Percentiles rank a stretch among this genome's conserved stretches.
phyloP scores from a whole-genome alignment of 2,888 invertebrate species.

The Brachypalpus laphriformis region DNA sequence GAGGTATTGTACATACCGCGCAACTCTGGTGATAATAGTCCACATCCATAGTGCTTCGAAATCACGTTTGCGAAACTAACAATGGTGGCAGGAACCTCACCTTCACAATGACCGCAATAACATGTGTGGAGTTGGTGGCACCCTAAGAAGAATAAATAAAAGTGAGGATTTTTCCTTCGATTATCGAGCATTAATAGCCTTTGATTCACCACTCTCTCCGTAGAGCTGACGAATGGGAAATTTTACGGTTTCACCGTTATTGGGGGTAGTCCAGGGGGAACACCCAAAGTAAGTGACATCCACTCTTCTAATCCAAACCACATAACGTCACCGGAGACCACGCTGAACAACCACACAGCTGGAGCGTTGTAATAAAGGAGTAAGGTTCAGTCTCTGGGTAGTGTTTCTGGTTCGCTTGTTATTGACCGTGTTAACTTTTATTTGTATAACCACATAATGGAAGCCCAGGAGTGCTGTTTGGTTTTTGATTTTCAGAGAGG shows the following conservation, averaged over 20 bases:
- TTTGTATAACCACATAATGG: not conserved
- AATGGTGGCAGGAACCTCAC: not conserved
- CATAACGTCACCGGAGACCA: constrained; percentile 2
- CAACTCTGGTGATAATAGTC: constrained; percentile 33
- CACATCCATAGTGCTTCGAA: constrained; percentile 11
- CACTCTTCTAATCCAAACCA: constrained; percentile 4
- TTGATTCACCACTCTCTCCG: constrained; percentile 7
- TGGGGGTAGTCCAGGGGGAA: not conserved
- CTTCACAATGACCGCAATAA: constrained; percentile 3
- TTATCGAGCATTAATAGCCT: constrained; percentile 44
- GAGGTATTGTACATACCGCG: not conserved
- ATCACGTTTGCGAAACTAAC: constrained; percentile 33
- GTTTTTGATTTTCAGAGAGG: not conserved
- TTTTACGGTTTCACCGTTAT: constrained; percentile 26
- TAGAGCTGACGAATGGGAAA: constrained; percentile 28
- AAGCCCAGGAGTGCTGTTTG: not conserved
- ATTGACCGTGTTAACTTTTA: not conserved
- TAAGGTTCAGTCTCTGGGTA: not conserved
- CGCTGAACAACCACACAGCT: constrained; percentile 6
- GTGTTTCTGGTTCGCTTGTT: not conserved
- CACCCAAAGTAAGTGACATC: constrained; percentile 1
- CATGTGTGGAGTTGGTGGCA: not conserved
- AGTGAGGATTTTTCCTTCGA: constrained; percentile 7
- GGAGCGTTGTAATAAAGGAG: not conserved
- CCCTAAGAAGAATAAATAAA: constrained; percentile 29